Evolutionary conservation across 2,888 invertebrate genomes (phyloP).

Genomic region (Peribatodes rhomboidaria): DNA sequence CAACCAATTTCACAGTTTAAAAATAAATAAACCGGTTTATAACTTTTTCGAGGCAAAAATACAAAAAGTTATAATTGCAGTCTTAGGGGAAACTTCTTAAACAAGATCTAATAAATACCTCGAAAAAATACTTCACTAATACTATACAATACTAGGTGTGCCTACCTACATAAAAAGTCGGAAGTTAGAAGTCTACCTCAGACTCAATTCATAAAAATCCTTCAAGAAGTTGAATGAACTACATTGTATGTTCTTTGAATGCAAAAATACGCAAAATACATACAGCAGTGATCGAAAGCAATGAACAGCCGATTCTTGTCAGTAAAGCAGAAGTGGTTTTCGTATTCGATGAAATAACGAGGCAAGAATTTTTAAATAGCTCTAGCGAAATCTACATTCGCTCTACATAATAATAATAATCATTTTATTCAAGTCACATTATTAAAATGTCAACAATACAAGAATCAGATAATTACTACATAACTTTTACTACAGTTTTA

Average conservation of each 20-base stretch:
- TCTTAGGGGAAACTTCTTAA: no score
- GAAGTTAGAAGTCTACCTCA: neutral
- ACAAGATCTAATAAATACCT: no score
- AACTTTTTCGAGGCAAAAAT: no score
- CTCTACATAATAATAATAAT: no score
- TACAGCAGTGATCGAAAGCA: neutral
- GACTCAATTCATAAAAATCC: constrained; percentile 3
- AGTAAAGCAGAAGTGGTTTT: constrained; percentile 15
- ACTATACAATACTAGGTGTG: no score
- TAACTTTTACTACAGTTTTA: no score
- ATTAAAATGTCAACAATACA: no score
- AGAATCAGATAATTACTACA: no score
- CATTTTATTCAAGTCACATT: no score
- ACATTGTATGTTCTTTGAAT: constrained; percentile 9
- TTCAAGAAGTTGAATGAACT: constrained; percentile 21
- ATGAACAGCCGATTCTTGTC: constrained; percentile 4
- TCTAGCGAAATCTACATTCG: neutral
- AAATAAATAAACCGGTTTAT: neutral
- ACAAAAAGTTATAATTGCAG: no score
- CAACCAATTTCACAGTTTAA: constrained; percentile 8
- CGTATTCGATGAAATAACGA: constrained; percentile 16
- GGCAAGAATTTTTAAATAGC: constrained; percentile 7
- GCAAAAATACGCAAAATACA: constrained; percentile 1
- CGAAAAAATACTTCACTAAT: no score
- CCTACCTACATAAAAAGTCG: no score